phyloP scores from a whole-genome alignment of 2,888 invertebrate species.

The Mantis religiosa region DNA sequence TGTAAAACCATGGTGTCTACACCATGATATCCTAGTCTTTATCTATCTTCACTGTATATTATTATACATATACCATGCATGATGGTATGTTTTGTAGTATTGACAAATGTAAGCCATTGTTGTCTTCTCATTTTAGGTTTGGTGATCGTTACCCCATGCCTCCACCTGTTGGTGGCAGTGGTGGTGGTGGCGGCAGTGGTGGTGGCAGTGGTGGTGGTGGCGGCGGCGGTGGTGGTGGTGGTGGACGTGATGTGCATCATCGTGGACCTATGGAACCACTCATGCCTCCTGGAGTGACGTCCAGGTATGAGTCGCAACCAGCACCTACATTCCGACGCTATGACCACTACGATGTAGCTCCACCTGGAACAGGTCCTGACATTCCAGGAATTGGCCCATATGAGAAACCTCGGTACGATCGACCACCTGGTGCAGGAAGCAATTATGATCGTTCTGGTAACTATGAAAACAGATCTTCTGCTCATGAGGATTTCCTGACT shows the following conservation, averaged over 20 bases:
- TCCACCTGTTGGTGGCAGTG: not conserved
- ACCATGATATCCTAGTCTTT: too few relatives aligned
- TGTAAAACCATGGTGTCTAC: too few relatives aligned
- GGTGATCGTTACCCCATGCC: not conserved
- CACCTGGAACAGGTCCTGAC: conserved; percentile 29
- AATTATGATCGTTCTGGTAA: not conserved
- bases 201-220: too few relatives aligned
- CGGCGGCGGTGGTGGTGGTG: too few relatives aligned
- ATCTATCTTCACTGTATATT: too few relatives aligned
- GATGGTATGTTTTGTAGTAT: not conserved
- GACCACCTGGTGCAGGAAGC: not conserved
- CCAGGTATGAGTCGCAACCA: not conserved
- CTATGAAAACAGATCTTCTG: conserved; percentile 4
- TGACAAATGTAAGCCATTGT: not conserved
- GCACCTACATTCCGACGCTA: conserved; percentile 16
- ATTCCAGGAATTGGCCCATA: conserved; percentile 23
- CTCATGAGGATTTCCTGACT: conserved; percentile 17
- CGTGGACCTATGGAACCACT: conserved; percentile 13
- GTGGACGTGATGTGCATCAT: conserved; percentile 16
- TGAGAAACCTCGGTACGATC: conserved; percentile 21
- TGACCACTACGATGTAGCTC: conserved; percentile 24
- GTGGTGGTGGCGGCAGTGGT: too few relatives aligned
- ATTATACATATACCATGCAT: too few relatives aligned
- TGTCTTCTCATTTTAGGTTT: not conserved
- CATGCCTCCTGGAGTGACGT: not conserved